phyloP scores from a whole-genome alignment of 2,797 vertebrate genomes.

The Coilia nasus region DNA sequence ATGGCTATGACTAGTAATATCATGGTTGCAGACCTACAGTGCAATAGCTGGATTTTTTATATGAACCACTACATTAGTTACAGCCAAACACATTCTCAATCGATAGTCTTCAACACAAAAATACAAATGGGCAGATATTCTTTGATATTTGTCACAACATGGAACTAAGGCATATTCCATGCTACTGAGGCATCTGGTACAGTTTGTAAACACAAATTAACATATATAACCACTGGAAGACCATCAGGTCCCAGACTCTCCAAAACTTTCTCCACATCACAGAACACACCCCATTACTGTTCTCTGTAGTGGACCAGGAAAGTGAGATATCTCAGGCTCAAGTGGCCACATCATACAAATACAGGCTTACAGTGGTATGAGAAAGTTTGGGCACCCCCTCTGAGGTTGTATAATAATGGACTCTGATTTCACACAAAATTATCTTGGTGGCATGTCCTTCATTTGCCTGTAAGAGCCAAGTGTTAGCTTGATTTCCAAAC shows the following conservation, averaged over 20 bases:
- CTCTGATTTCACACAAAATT: too few relatives aligned
- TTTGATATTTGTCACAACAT: neutral
- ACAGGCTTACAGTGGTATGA: too few relatives aligned
- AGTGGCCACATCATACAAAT: neutral
- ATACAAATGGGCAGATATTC: neutral
- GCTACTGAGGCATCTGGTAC: neutral
- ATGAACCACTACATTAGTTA: neutral
- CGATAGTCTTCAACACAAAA: too few relatives aligned
- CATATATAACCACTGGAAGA: neutral
- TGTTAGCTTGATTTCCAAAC: too few relatives aligned
- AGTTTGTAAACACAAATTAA: neutral
- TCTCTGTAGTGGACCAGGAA: neutral
- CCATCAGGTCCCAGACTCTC: neutral
- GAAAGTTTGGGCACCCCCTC: too few relatives aligned
- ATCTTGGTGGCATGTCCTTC: too few relatives aligned
- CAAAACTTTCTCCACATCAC: neutral
- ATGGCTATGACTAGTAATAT: neutral
- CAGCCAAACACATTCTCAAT: neutral
- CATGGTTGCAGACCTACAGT: neutral
- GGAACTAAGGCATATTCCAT: neutral
- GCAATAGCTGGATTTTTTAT: neutral
- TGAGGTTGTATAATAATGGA: too few relatives aligned
- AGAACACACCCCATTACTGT: neutral
- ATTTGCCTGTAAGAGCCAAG: too few relatives aligned
- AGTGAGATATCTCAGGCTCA: neutral